Conservation (phyloP, 2,113 vertebrate genomes). For the Urocitellus parryii region DNA sequence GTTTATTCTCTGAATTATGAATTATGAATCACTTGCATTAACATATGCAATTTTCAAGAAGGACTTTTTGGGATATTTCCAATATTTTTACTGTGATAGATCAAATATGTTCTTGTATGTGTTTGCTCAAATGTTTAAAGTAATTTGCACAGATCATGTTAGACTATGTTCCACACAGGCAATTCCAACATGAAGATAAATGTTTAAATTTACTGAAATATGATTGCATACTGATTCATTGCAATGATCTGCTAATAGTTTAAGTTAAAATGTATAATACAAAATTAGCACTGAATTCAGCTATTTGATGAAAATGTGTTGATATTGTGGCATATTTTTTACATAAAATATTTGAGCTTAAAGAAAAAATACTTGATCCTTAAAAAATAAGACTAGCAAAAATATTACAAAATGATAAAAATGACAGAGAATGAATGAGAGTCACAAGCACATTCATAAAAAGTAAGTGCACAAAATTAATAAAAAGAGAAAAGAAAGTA, state of each 20-base stretch:
- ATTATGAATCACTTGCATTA: constrained; percentile 37
- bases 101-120: not conserved
- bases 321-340: not conserved
- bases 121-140: constrained; percentile 11
- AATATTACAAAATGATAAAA: not conserved
- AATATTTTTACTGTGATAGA: not conserved
- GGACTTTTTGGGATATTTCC: not conserved
- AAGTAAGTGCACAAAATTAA: constrained; percentile 9
- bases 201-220: constrained; percentile 18
- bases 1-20: constrained; percentile 29
- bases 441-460: not conserved
- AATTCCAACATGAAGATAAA: not conserved
- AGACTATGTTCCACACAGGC: not conserved
- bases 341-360: not conserved
- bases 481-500: not conserved
- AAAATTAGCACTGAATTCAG: not conserved
- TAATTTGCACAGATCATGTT: not conserved
- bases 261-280: not conserved
- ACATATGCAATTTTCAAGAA: constrained; percentile 28
- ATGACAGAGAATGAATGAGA: not conserved
- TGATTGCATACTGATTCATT: not conserved
- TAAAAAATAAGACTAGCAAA: not conserved
- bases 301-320: not conserved
- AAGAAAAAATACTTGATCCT: not conserved
- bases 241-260: not conserved